A percentile compares a stretch with the other conserved stretches of the same genome.
Conservation (phyloP, 2,113 vertebrate species). For the Triplophysa dalaica region DNA sequence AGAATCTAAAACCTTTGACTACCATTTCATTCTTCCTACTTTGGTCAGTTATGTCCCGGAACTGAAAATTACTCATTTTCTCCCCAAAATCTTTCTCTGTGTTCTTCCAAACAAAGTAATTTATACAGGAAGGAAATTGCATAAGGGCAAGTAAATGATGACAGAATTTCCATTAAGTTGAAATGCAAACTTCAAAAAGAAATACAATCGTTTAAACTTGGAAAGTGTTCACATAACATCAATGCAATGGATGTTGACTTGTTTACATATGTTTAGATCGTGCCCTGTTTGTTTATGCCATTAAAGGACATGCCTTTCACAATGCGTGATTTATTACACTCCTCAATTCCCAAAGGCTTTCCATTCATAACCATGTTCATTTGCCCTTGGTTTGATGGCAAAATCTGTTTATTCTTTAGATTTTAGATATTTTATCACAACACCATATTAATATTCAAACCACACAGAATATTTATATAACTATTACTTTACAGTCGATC, state of each 20-base stretch:
- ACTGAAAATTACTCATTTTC: no score
- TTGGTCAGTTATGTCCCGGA: no score
- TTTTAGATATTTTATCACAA: background rate
- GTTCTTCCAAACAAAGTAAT: no score
- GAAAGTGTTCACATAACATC: background rate
- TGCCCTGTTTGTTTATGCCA: background rate
- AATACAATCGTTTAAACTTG: background rate
- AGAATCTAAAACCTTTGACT: no score
- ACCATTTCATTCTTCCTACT: no score
- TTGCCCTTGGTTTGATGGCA: background rate
- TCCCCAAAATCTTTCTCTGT: no score
- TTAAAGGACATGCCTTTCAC: background rate
- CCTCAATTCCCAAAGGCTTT: constrained; percentile 7
- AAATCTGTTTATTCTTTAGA: background rate
- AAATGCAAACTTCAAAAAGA: background rate
- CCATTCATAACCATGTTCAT: constrained; percentile 8
- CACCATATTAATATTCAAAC: background rate
- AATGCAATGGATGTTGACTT: background rate
- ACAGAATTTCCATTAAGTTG: no score
- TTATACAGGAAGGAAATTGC: no score
- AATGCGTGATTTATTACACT: constrained; percentile 2
- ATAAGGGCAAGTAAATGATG: no score
- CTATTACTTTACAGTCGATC: background rate
- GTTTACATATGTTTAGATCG: background rate
- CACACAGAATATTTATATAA: background rate